Evolutionary conservation across 2,797 vertebrate genomes (phyloP).

Genomic region (Neostethus bicornis): DNA sequence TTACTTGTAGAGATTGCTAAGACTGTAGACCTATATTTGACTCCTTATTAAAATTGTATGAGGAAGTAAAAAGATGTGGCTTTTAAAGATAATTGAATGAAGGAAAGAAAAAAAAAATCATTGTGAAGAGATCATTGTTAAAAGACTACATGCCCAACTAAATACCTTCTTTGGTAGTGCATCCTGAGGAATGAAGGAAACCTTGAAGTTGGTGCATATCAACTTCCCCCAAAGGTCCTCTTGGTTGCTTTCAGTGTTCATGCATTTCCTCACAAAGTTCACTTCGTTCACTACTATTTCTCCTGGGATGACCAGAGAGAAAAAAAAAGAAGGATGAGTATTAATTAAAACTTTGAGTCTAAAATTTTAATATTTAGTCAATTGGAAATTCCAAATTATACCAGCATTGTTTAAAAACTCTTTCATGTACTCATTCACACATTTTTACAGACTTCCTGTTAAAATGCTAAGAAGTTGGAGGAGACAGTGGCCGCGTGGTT

Average conservation of each 20-base stretch:
- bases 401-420: not conserved
- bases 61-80: not conserved
- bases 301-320: conserved; percentile 77
- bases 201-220: conserved; percentile 98
- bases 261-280: conserved; percentile 97
- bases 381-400: not conserved
- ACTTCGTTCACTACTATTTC: conserved; percentile 98
- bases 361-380: not conserved
- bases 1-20: conserved; percentile 9
- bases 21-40: not conserved
- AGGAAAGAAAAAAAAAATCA: not conserved
- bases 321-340: conserved; percentile 10
- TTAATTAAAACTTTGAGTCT: not conserved
- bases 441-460: not conserved
- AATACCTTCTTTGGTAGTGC: conserved; percentile 86
- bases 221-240: conserved; percentile 96
- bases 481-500: too few species aligned
- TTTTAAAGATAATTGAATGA: not conserved
- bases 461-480: not conserved
- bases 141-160: conserved; percentile 6
- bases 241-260: conserved; percentile 88
- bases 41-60: not conserved
- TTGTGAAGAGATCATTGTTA: too few species aligned
- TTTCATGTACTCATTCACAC: not conserved
- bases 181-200: conserved; percentile 95